These are phyloP conservation scores for Spilarctia lutea DNA, from an alignment of 2,888 invertebrate genomes.

Conservation along the genomic window DNA sequence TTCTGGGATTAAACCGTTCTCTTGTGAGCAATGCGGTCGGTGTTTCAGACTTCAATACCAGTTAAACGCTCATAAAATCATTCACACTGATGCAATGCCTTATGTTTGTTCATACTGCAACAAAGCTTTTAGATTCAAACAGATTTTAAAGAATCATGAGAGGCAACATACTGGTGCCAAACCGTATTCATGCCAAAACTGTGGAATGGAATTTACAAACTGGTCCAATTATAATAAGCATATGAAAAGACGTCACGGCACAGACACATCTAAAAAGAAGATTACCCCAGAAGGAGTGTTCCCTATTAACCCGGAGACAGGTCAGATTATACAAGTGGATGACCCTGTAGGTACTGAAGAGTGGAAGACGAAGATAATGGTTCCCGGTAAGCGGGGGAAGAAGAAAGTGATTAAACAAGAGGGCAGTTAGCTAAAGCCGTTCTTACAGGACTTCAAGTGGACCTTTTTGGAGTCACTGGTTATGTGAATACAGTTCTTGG, in stretches of 20 bases:
- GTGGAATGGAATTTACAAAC: conserved; percentile 91
- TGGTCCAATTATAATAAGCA: conserved; percentile 95
- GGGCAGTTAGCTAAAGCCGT: conserved; percentile 37
- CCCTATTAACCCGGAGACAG: conserved; percentile 78
- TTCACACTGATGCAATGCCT: conserved; percentile 93
- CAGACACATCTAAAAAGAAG: conserved; percentile 80
- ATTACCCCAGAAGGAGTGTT: conserved; percentile 85
- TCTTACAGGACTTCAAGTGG: background rate
- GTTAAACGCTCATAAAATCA: conserved; percentile 90
- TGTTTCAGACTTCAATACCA: conserved; percentile 89
- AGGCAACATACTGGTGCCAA: conserved; percentile 90
- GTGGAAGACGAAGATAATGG: conserved; percentile 80
- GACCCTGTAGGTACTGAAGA: conserved; percentile 74
- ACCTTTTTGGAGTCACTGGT: background rate
- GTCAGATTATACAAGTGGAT: conserved; percentile 72
- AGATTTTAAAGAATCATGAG: conserved; percentile 90
- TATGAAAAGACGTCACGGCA: conserved; percentile 91
- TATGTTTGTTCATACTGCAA: conserved; percentile 91
- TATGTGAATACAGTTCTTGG: background rate
- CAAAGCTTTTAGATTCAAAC: conserved; percentile 92
- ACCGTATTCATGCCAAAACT: conserved; percentile 91
- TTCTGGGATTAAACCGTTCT: conserved; percentile 76
- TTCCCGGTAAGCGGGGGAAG: conserved; percentile 77
- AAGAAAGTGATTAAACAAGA: conserved; percentile 69
- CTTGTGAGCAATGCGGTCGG: conserved; percentile 79